Conservation (phyloP, 2,888 invertebrate species). For the Sepiola atlantica region DNA sequence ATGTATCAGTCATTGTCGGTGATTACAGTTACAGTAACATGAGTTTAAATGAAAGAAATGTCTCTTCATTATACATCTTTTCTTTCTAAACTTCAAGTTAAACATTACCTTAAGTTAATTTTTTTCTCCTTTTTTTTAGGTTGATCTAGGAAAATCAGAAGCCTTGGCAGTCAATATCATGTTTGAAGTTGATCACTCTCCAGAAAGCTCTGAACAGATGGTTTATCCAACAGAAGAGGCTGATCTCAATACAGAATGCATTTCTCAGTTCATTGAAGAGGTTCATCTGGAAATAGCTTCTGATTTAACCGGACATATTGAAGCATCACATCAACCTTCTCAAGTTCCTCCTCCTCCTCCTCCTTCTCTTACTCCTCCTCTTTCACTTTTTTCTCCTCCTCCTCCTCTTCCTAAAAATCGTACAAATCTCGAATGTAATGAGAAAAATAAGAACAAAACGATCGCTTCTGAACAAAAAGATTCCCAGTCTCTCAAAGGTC, state of each 20-base stretch:
- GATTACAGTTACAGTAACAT: no score
- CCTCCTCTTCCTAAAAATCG: background rate
- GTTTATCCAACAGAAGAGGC: background rate
- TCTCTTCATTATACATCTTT: background rate
- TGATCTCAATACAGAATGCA: background rate
- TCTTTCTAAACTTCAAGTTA: background rate
- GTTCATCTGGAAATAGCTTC: conserved; percentile 38
- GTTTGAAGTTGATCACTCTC: background rate
- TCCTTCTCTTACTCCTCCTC: background rate
- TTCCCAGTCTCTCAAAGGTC: background rate
- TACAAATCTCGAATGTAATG: background rate
- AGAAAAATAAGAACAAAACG: background rate
- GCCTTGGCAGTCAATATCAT: background rate
- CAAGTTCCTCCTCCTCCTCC: conserved; percentile 35
- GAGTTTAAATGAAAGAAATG: no score
- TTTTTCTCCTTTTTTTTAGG: background rate
- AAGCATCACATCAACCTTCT: conserved; percentile 17
- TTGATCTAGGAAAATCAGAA: background rate
- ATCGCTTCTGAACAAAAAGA: background rate
- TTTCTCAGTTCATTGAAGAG: conserved; percentile 37
- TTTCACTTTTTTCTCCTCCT: background rate
- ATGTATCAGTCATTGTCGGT: no score
- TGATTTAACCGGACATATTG: conserved; percentile 34
- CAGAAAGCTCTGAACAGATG: background rate
- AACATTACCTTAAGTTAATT: background rate